Percentiles rank a stretch among this genome's conserved stretches.
phyloP scores from a whole-genome alignment of 2,888 invertebrate species.

The Gastracanthus pulcherrimus region DNA sequence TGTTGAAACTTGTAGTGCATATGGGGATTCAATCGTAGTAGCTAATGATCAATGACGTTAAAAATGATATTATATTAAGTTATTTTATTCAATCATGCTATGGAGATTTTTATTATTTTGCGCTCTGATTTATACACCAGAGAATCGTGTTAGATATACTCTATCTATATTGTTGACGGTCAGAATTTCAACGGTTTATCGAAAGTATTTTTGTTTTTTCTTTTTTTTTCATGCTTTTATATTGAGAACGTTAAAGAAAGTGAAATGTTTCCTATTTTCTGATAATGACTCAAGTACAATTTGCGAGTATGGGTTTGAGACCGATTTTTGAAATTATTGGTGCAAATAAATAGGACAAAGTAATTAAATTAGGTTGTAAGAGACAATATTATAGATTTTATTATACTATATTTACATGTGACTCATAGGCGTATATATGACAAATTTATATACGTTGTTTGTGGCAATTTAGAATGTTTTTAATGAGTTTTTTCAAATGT shows the following conservation, averaged over 20 bases:
- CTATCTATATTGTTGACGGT: not conserved
- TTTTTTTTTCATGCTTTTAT: not conserved
- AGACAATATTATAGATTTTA: slow-evolving; percentile 52
- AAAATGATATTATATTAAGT: not conserved
- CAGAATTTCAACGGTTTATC: not conserved
- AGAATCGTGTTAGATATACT: not conserved
- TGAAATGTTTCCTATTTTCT: slow-evolving; percentile 17
- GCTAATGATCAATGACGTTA: too few relatives aligned
- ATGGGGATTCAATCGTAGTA: too few relatives aligned
- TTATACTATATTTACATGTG: slow-evolving; percentile 51
- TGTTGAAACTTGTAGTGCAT: not conserved
- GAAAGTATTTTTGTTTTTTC: not conserved
- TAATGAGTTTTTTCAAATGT: slow-evolving; percentile 44
- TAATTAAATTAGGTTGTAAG: slow-evolving; percentile 44
- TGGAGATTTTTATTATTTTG: not conserved
- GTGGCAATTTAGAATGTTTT: slow-evolving; percentile 52
- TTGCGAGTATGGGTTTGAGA: slow-evolving; percentile 10
- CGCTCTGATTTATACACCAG: not conserved
- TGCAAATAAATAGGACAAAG: slow-evolving; percentile 49
- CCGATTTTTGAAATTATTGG: slow-evolving; percentile 37
- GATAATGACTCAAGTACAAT: slow-evolving; percentile 26
- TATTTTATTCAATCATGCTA: not conserved
- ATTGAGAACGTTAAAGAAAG: not conserved
- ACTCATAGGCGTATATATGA: slow-evolving; percentile 37
- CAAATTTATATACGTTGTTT: slow-evolving; percentile 54